phyloP scores from a whole-genome alignment of 2,888 invertebrate genomes.

The Spodoptera picta region DNA sequence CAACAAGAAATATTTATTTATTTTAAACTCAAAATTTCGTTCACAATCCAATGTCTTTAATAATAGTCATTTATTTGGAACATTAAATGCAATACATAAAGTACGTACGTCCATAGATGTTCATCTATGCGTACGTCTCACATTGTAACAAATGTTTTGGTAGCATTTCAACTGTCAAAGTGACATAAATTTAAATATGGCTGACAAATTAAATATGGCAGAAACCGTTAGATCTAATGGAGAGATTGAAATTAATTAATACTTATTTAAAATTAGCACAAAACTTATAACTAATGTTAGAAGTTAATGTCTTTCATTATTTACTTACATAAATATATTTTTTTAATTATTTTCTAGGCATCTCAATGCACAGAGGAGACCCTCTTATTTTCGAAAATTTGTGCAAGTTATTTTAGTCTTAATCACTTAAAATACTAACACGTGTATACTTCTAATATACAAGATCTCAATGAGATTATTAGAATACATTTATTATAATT shows the following conservation, averaged over 20 bases:
- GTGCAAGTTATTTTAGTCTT: conserved; percentile 7
- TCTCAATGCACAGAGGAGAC: neutral
- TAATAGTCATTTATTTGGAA: conserved; percentile 43
- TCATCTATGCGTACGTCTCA: conserved; percentile 6
- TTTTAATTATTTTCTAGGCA: conserved; percentile 13
- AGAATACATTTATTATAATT: conserved; percentile 37
- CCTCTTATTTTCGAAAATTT: neutral
- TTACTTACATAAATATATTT: conserved; percentile 25
- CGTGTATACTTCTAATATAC: conserved; percentile 54
- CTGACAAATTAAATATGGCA: conserved; percentile 13
- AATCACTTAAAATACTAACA: conserved; percentile 37
- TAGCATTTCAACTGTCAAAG: conserved; percentile 2
- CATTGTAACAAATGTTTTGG: no score
- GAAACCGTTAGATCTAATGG: conserved; percentile 26
- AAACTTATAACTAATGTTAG: conserved; percentile 61
- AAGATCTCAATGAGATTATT: conserved; percentile 63
- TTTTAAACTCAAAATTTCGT: conserved; percentile 38
- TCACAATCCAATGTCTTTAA: conserved; percentile 55
- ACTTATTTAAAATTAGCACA: conserved; percentile 48
- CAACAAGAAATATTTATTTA: conserved; percentile 47
- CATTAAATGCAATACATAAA: conserved; percentile 56
- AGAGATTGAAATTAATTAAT: conserved; percentile 37
- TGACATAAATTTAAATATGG: conserved; percentile 28
- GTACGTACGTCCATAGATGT: conserved; percentile 17
- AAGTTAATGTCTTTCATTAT: conserved; percentile 77